Evolutionary conservation across 2,113 vertebrate genomes (phyloP), one percentile per base, ranked within the genome.

Genomic region (Pollimyrus isidori): DNA sequence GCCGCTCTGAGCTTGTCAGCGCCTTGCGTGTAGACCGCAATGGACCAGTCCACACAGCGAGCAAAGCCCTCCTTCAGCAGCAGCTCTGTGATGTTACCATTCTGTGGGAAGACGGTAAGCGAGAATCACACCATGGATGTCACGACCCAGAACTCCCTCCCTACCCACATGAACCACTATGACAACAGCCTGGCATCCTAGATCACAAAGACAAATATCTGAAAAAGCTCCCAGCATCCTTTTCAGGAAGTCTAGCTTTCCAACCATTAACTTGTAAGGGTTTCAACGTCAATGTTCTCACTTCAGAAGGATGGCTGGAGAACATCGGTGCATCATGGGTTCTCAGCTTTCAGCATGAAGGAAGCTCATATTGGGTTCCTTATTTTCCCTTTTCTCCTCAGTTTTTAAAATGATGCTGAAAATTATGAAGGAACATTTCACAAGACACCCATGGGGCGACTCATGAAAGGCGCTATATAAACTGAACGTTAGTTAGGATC

Each of bases 1-100:
- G 97, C 97, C 0, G 98, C 97, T 21, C 98, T 91, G 89, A 99
- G 97, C 91, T 99, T 99, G 91, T 99, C 98, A 0, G 98, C 97
- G 0, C 98, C 98, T 3, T 97, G 97, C 3, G 97, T 98, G 91
- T 99, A 99, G 53, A 99, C 97, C 0, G 98, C 98, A 90, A 99
- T 99, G 26, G 98, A 99, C 98, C 98, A 99, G 93, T 99, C 98
- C 23, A 99, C 98, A 0, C 98, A 99, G 89, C 98, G 98, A 0
- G 98, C 98, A 49, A 99, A 99, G 7, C 98, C 98, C 93, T 99
- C 98, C 93, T 96, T 97, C 93, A 99, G 93, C 91, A 99, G 93
- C 42, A 99, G 95, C 91, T 99, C 98, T 0, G 97, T 99, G 91
- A 99, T 99, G 94, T 99, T 99, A 17, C 98, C 98, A 0, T 99